Conservation (phyloP, 2,797 vertebrate genomes). For the Balearica regulorum region DNA sequence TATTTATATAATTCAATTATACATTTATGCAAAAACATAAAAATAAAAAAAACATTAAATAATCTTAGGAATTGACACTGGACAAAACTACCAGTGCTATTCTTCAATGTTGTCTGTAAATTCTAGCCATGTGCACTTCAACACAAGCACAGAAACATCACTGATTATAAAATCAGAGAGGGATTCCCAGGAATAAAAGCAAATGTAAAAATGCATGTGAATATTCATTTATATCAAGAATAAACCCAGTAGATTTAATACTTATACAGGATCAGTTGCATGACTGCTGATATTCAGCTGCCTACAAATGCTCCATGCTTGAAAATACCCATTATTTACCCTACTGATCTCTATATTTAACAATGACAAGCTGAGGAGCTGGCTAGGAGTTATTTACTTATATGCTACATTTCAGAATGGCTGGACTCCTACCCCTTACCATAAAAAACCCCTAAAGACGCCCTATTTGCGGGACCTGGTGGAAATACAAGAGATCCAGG, state of each 20-base stretch:
- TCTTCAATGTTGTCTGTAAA: background rate
- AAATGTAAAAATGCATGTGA: background rate
- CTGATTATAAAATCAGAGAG: background rate
- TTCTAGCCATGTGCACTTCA: background rate
- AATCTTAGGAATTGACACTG: background rate
- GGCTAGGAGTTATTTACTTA: background rate
- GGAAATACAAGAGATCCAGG: background rate
- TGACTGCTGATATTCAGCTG: background rate
- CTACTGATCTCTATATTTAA: background rate
- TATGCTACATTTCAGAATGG: background rate
- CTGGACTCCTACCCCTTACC: background rate
- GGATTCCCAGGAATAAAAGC: background rate
- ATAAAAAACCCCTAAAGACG: background rate
- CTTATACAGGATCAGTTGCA: background rate
- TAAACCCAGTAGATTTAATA: background rate
- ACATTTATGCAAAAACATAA: background rate
- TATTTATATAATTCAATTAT: background rate
- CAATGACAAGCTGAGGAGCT: background rate
- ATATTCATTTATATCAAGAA: background rate
- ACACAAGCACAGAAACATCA: background rate
- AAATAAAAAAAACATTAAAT: background rate
- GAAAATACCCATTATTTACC: background rate
- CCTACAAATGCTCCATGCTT: background rate
- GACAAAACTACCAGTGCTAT: background rate
- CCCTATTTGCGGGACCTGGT: background rate